Evolutionary conservation across 1,140 invertebrate genomes (phyloP).

Genomic region (Hyposmocoma kahamanoa): DNA sequence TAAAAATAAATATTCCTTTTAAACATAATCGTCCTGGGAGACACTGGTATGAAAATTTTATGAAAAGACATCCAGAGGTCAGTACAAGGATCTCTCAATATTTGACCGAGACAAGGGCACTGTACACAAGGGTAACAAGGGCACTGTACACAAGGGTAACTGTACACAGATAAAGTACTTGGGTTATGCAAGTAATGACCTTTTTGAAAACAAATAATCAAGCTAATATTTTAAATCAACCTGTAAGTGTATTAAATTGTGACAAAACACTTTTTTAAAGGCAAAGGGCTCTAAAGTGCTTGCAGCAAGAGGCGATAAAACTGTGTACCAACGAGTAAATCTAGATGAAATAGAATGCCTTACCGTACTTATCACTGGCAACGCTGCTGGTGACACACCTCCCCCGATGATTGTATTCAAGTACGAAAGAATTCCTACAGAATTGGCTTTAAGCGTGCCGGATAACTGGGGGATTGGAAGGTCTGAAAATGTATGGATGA

Average conservation of each 20-base stretch:
- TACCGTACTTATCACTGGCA: not conserved
- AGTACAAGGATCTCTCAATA: not conserved
- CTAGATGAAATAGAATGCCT: not conserved
- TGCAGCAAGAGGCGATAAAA: not conserved
- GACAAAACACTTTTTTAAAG: not conserved
- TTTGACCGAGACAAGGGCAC: not conserved
- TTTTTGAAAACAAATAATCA: not conserved
- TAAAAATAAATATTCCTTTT: not conserved
- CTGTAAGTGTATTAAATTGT: not conserved
- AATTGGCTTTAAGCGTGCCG: not conserved
- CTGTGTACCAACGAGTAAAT: not conserved
- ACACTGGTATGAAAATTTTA: not conserved
- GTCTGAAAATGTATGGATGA: constrained; percentile 54
- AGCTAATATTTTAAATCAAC: not conserved
- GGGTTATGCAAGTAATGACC: not conserved
- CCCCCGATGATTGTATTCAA: not conserved
- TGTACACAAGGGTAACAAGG: no score
- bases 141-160: no score
- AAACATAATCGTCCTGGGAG: not conserved
- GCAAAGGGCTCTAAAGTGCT: not conserved
- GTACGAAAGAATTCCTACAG: not conserved
- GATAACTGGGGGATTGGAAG: constrained; percentile 18
- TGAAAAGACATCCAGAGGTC: not conserved
- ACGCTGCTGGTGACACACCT: not conserved
- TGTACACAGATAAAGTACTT: not conserved